Evolutionary conservation across 1,140 invertebrate species (phyloP), one percentile per base, ranked within the genome.

Genomic region (Mercenaria mercenaria): DNA sequence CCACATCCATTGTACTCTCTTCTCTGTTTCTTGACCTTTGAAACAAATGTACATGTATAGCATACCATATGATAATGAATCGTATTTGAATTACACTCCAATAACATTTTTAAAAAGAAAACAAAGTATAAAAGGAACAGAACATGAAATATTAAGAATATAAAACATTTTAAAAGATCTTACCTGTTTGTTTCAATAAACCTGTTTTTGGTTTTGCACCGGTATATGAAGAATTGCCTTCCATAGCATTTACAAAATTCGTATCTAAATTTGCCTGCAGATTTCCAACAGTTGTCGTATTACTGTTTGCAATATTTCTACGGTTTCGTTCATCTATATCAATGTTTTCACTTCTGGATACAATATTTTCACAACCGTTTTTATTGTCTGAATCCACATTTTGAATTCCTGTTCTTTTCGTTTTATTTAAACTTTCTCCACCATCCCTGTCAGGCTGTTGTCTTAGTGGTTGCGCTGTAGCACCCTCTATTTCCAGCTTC

Each of bases 1-100:
- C 81, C 81, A 83, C 50, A 41, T 37, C 81, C 81, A 83, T 32
- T 59, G 50, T 13, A 32, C 47, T 37, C 13, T 56, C 15, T 47
- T 13, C 6, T 8, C 50, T 80, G 15, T 1, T 3, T 32, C n/a
- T 32, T 26, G 23, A 80, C 32, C 29, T 37, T 13, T 39, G 18
- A 26, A 37, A 43, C 23, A 26, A 11, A 34, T 20, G 26, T 32
- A 34, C 20, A 2, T 72, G 3, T 32, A 72, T 1, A 61, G 23
- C 1, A n/a, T n/a, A n/a, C 29, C 1, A 61, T n/a, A 61, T 61
- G n/a, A n/a, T 1, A 61, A 29, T 61, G 11, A 61, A 61, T 4
- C 59, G 11, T 61, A 29, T 3, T n/a, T 29, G 29, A 23, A 29
- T 61, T n/a, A 61, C 23, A 61, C 29, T n/a, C 23, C 11, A 61